These are phyloP conservation scores for Eidolon helvum DNA, from an alignment of 2,113 vertebrate genomes.

Conservation along the genomic window DNA sequence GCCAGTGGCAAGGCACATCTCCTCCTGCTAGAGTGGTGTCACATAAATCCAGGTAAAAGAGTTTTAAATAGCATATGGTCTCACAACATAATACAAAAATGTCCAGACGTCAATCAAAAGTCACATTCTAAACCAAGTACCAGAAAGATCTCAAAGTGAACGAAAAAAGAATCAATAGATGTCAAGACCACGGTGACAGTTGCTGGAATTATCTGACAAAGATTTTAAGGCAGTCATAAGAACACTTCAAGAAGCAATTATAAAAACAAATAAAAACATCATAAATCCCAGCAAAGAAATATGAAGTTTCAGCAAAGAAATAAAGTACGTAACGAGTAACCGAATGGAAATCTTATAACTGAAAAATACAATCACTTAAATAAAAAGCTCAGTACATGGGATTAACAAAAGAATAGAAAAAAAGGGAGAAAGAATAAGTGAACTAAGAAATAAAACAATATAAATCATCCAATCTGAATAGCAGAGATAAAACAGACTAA, in stretches of 20 bases:
- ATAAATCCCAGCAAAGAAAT: background rate
- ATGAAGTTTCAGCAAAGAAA: background rate
- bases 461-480: background rate
- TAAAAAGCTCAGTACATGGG: background rate
- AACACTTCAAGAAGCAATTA: background rate
- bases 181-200: background rate
- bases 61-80: background rate
- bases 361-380: background rate
- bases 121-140: background rate
- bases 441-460: background rate
- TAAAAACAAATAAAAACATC: background rate
- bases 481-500: background rate
- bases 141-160: background rate
- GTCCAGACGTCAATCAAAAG: background rate
- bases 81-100: background rate
- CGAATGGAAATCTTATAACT: background rate
- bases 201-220: background rate
- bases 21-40: background rate
- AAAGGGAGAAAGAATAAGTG: background rate
- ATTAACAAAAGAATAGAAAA: background rate
- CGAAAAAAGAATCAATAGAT: background rate
- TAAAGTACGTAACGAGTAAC: background rate
- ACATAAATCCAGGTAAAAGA: background rate
- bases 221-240: background rate
- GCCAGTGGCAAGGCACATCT: background rate